These are phyloP conservation scores for Globodera ellingtonae DNA, from an alignment of 1,140 invertebrate genomes.

Conservation along the genomic window DNA sequence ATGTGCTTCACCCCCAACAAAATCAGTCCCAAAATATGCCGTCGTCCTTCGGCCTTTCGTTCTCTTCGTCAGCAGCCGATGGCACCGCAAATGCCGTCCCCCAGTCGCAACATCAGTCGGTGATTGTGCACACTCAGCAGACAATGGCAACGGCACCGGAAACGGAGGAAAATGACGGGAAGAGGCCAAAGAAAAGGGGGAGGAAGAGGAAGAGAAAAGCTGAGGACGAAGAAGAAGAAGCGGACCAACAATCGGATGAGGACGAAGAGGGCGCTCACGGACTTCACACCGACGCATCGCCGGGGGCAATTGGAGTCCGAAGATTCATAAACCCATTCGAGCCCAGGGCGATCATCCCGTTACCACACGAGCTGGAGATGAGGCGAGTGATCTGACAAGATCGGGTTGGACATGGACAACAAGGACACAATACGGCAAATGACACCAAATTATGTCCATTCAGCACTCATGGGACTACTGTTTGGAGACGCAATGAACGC, in stretches of 20 bases:
- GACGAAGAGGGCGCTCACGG: neutral
- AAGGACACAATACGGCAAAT: too few species aligned
- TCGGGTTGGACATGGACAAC: neutral
- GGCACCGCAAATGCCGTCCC: neutral
- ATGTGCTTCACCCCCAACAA: neutral
- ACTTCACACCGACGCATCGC: neutral
- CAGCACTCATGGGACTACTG: constrained; percentile 60
- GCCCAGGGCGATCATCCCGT: constrained; percentile 65
- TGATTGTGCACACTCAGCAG: neutral
- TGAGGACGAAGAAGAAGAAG: neutral
- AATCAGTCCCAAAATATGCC: neutral
- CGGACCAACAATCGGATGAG: neutral
- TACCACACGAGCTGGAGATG: constrained; percentile 62
- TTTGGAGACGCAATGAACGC: constrained; percentile 67
- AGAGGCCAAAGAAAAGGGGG: neutral
- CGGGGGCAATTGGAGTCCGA: neutral
- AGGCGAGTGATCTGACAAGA: constrained; percentile 45
- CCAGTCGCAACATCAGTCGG: neutral
- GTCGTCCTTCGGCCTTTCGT: neutral
- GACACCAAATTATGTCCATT: constrained; percentile 5
- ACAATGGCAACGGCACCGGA: neutral
- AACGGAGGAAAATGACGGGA: neutral
- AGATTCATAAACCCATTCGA: constrained; percentile 59
- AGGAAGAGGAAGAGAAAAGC: neutral
- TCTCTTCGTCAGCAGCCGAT: neutral